Base-by-base conservation (phyloP, 92 coral and sea anemone species). In the Isaurus tuberculatus region DNA sequence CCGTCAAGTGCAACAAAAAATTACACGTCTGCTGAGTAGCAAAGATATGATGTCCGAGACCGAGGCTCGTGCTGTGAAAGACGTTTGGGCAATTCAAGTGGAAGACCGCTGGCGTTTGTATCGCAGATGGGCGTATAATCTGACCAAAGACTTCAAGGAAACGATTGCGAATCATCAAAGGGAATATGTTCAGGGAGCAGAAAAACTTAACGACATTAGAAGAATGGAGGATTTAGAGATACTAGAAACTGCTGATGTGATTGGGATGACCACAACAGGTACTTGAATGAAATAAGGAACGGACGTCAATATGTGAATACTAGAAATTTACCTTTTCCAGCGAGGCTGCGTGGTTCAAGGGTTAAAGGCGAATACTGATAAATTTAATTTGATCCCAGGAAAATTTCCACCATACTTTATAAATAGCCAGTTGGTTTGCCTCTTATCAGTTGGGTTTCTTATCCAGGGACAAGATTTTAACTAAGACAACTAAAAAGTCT, bases 181-280 rank as follows among this genome's bases (percentile, higher is more conserved):
- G 37, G 81, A 80, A 26, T 94, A 88, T 84, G 93, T 90, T 63
- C 84, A 73, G 33, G 98, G 94, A 2, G 87, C 90, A 1, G 68
- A 84, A 66, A 69, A 78, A 37, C 83, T 94, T 26, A 85, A 75
- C 30, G 98, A 94, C 19, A 83, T 92, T 10, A 92, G 81, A 81
- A 81, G 86, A 37, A 60, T 90, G 80, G 92, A 92, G 49, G 95
- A 92, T 85, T 61, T 92, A 44, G 83, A 87, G 53, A 91, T 94
- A 23, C 87, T 94, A 10, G 89, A 89, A 67, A 83, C 71, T 0
- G 95, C 98, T 10, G 89, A 86, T 32, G 93, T 94, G 25, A 94
- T 94, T 75, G 98, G 98, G 25, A 90, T 94, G 98, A 94, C 98
- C 71, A 94, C 98, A 6, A 94, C 98, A 68, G 98, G 98, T 90